Evolutionary conservation across 2,888 invertebrate genomes (phyloP).

Genomic region (Nesidiocoris tenuis): DNA sequence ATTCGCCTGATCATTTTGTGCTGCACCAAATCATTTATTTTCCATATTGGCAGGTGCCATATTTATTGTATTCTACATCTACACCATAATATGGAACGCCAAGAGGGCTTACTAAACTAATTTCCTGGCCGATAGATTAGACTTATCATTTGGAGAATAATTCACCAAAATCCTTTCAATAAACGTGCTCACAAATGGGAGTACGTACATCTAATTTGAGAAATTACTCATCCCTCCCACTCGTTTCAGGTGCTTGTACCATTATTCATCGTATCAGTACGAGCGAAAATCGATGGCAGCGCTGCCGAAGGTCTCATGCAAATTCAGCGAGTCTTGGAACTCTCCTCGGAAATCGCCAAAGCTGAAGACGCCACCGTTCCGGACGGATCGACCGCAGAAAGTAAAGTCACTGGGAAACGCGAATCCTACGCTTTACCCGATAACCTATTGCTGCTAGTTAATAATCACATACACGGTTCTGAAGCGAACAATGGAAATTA

Average conservation of each 20-base stretch:
- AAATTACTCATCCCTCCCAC: too few relatives aligned
- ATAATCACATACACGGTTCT: neutral
- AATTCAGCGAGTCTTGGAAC: slow-evolving; percentile 29
- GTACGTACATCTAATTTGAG: too few relatives aligned
- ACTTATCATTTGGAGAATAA: too few relatives aligned
- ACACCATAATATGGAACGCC: too few relatives aligned
- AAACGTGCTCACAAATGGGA: too few relatives aligned
- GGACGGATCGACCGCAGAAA: slow-evolving; percentile 27
- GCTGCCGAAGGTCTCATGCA: slow-evolving; percentile 28
- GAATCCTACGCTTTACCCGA: slow-evolving; percentile 25
- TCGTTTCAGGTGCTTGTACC: slow-evolving; percentile 10
- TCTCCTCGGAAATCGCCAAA: slow-evolving; percentile 31
- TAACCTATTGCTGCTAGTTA: slow-evolving; percentile 6
- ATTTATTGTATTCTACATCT: too few relatives aligned
- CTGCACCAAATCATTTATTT: too few relatives aligned
- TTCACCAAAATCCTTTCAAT: too few relatives aligned
- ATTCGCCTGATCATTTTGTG: too few relatives aligned
- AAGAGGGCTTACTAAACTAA: too few relatives aligned
- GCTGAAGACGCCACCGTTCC: slow-evolving; percentile 23
- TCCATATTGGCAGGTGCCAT: too few relatives aligned
- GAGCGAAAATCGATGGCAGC: neutral
- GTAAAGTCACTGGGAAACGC: slow-evolving; percentile 11
- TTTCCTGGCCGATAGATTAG: too few relatives aligned
- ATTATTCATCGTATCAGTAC: neutral
- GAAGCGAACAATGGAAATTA: neutral